Percentiles rank a stretch among this genome's conserved stretches.
Conservation (phyloP, 2,113 vertebrate genomes). For the Uria aalge region DNA sequence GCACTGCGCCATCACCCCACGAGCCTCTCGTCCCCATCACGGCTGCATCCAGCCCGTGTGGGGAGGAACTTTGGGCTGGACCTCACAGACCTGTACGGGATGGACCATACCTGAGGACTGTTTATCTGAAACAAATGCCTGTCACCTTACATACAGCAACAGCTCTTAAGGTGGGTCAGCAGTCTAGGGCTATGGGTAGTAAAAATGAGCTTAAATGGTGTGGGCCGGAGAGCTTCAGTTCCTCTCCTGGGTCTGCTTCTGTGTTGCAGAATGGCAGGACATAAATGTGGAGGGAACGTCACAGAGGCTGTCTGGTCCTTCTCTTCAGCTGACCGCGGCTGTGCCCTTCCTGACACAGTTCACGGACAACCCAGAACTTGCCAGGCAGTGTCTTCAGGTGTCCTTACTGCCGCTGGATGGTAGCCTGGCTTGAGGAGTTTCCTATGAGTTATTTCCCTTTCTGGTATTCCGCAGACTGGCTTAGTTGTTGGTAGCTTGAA, state of each 20-base stretch:
- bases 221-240: not conserved
- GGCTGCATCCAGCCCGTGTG: not conserved
- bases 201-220: not conserved
- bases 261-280: fast-evolving
- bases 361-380: not conserved
- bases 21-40: fast-evolving
- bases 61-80: not conserved
- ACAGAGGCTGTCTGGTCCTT: not conserved
- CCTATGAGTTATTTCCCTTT: not conserved
- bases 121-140: not conserved
- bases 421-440: not conserved
- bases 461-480: not conserved
- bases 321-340: not conserved
- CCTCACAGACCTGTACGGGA: not conserved
- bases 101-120: not conserved
- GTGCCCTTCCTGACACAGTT: not conserved
- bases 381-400: not conserved
- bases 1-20: not conserved
- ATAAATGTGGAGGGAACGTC: not conserved
- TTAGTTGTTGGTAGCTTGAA: not conserved
- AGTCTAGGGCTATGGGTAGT: not conserved
- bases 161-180: not conserved
- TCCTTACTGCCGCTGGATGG: not conserved
- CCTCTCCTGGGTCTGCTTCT: not conserved
- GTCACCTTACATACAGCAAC: not conserved